Percentiles rank a stretch among this genome's conserved stretches.
Conservation (phyloP, 2,888 invertebrate genomes). For the Buathra laborator region DNA sequence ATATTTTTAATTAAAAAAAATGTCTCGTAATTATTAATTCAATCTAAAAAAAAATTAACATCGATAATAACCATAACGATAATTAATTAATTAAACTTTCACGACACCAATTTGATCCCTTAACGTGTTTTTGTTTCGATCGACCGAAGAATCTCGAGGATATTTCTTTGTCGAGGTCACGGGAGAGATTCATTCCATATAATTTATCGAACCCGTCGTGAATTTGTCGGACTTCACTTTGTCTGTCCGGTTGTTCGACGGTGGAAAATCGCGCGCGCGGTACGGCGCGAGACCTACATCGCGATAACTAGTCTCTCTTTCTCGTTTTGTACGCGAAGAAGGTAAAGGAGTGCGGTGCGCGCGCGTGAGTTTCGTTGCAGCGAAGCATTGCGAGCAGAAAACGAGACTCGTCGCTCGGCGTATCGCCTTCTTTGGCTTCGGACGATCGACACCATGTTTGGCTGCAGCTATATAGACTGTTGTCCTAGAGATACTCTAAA, state of each 20-base stretch:
- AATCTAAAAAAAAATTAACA: neutral
- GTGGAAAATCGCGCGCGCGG: constrained; percentile 46
- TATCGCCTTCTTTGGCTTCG: constrained; percentile 71
- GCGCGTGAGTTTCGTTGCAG: constrained; percentile 34
- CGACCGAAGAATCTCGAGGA: constrained; percentile 5
- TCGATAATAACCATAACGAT: neutral
- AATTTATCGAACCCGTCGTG: constrained; percentile 61
- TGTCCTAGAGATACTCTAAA: constrained; percentile 75
- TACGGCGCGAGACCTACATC: constrained; percentile 59
- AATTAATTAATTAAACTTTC: neutral
- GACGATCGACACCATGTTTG: constrained; percentile 72
- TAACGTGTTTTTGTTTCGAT: neutral
- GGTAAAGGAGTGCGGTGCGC: constrained; percentile 30
- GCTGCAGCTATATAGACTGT: constrained; percentile 70
- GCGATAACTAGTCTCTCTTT: constrained; percentile 59
- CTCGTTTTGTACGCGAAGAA: constrained; percentile 42
- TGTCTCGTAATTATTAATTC: neutral
- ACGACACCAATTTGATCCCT: neutral
- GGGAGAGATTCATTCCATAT: constrained; percentile 35
- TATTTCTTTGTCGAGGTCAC: constrained; percentile 40
- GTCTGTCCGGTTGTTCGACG: constrained; percentile 53
- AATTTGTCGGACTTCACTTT: constrained; percentile 66
- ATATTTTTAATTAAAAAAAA: too few relatives aligned
- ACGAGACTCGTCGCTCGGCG: constrained; percentile 53
- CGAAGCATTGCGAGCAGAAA: neutral